Conservation (phyloP, 2,797 vertebrate genomes). For the Capromys pilorides region DNA sequence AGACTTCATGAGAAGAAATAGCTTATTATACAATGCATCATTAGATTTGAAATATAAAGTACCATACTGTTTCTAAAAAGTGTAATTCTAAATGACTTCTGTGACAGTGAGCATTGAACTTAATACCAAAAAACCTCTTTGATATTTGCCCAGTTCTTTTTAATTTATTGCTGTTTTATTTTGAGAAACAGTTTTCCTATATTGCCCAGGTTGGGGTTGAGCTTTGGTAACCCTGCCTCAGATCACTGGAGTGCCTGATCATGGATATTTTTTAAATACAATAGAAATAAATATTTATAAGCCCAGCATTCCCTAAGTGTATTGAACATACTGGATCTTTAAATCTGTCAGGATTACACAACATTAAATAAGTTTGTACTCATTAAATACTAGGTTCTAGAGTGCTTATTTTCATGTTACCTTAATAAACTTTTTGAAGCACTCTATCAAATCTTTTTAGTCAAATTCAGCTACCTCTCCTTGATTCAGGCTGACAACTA, state of each 20-base stretch:
- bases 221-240: not conserved
- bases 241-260: not conserved
- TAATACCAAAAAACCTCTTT: not conserved
- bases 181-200: not conserved
- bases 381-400: not conserved
- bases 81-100: not conserved
- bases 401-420: not conserved
- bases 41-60: not conserved
- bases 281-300: not conserved
- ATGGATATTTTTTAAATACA: not conserved
- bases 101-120: not conserved
- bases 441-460: not conserved
- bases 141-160: not conserved
- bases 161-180: not conserved
- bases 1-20: not conserved
- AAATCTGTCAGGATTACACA: not conserved
- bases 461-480: not conserved
- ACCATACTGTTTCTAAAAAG: not conserved
- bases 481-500: not conserved
- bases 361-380: not conserved
- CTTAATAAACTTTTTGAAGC: not conserved
- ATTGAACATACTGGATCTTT: not conserved
- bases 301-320: not conserved
- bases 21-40: accelerated
- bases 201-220: not conserved